Base-by-base conservation (phyloP, 2,888 invertebrate species). In the Dicyrtomina minuta region DNA sequence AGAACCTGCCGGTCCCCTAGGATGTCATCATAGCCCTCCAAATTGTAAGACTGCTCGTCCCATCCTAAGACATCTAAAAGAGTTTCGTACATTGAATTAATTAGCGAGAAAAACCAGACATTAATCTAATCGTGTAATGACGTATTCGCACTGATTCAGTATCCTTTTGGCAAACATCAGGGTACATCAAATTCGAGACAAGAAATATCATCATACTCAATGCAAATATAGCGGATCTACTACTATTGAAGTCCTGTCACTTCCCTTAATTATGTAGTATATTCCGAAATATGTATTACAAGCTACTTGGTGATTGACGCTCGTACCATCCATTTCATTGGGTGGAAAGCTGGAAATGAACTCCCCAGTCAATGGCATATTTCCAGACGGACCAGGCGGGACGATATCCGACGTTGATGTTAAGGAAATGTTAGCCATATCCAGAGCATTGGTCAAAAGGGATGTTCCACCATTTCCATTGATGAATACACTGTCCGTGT, bases 31-130 rank as follows among this genome's bases (percentile, higher is more conserved):
- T 75, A 75, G 20, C 66, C 41, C 55, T 72, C 70, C 72, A 75
- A 67, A 62, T 75, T 74, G 10, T 74, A 68, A n/a, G 75, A 74
- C 61, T 73, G 72, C 62, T 77, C 77, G 20, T 53, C 53, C 46
- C 71, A 64, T 59, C 13, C 46, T n/a, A 49, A 51, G 10, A 56
- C 43, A 44, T 10, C 43, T 15, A 20, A 26, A 44, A n/a, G n/a
- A n/a, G n/a, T n/a, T n/a, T n/a, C n/a, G n/a, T n/a, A n/a, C n/a
- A n/a, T n/a, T n/a, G n/a, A n/a, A n/a, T n/a, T n/a, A n/a, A n/a
- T n/a, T n/a, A n/a, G n/a, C n/a, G n/a, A n/a, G n/a, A n/a, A n/a
- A n/a, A n/a, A n/a, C n/a, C n/a, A n/a, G n/a, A n/a, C n/a, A n/a
- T n/a, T n/a, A n/a, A n/a, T n/a, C n/a, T n/a, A n/a, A n/a, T n/a